Evolutionary conservation across 2,888 invertebrate species (phyloP).

Genomic region (Argyresthia albistria): DNA sequence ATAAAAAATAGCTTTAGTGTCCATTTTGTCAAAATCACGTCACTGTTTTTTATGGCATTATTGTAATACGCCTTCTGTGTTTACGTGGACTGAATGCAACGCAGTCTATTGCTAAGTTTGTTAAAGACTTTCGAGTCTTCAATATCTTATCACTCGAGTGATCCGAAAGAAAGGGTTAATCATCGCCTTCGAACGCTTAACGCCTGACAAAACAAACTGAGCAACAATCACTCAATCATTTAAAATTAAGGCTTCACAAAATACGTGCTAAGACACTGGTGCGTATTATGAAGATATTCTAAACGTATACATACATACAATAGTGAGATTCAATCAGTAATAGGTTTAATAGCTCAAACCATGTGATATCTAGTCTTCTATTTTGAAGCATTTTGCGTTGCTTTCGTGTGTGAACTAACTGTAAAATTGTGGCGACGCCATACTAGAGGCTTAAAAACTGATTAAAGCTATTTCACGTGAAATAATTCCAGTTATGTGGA

Average conservation of each 20-base stretch:
- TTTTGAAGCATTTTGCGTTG: slow-evolving; percentile 5
- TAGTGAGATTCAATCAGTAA: slow-evolving; percentile 28
- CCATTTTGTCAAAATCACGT: background rate
- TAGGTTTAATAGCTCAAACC: slow-evolving; percentile 57
- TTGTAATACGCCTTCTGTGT: slow-evolving; percentile 6
- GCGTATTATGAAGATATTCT: slow-evolving; percentile 4
- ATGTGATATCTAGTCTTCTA: slow-evolving; percentile 69
- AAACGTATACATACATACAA: background rate
- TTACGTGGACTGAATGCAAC: background rate
- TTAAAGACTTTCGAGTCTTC: no score
- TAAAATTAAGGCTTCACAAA: slow-evolving; percentile 2
- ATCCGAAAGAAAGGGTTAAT: no score
- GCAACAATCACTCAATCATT: background rate
- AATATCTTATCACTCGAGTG: no score
- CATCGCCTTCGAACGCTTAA: no score
- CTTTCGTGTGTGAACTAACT: background rate
- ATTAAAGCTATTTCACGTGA: no score
- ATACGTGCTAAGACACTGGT: slow-evolving; percentile 3
- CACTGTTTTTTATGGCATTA: slow-evolving; percentile 1
- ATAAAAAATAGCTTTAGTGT: background rate
- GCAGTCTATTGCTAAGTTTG: background rate
- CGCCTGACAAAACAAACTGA: background rate
- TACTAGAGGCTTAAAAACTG: background rate
- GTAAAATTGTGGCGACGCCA: background rate
- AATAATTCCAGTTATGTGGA: no score